Evolutionary conservation across 2,797 vertebrate genomes (phyloP).

Genomic region (Nasua narica): DNA sequence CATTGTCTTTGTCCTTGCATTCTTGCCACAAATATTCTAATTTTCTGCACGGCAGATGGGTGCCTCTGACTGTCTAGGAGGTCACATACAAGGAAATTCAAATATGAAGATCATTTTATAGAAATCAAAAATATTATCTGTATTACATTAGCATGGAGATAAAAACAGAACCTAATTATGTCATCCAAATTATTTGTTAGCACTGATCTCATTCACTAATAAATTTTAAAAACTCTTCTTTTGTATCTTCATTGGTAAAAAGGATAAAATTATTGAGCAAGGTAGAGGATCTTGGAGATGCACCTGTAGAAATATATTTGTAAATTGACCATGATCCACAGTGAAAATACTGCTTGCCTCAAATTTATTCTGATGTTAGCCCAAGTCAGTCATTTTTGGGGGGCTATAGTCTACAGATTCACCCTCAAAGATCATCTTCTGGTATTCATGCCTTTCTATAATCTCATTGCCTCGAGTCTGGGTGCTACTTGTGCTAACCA

Average conservation of each 20-base stretch:
- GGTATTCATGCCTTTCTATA: neutral
- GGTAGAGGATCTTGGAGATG: neutral
- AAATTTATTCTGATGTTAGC: neutral
- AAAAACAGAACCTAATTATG: neutral
- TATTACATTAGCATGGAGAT: neutral
- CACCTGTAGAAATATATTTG: neutral
- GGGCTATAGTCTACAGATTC: neutral
- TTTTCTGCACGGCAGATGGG: neutral
- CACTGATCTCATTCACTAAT: neutral
- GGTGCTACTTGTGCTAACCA: neutral
- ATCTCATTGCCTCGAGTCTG: neutral
- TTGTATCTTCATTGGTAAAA: constrained; percentile 13
- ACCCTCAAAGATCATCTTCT: neutral
- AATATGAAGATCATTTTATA: neutral
- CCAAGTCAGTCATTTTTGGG: neutral
- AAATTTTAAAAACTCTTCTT: neutral
- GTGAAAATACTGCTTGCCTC: neutral
- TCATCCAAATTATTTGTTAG: constrained; percentile 24
- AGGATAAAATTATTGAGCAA: neutral
- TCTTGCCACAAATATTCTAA: neutral
- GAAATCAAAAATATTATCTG: neutral
- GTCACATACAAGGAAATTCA: neutral
- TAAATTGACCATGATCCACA: neutral
- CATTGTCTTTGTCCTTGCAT: neutral
- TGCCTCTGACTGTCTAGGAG: neutral